phyloP scores from a whole-genome alignment of 1,140 invertebrate genomes.

The Nilaparvata lugens region DNA sequence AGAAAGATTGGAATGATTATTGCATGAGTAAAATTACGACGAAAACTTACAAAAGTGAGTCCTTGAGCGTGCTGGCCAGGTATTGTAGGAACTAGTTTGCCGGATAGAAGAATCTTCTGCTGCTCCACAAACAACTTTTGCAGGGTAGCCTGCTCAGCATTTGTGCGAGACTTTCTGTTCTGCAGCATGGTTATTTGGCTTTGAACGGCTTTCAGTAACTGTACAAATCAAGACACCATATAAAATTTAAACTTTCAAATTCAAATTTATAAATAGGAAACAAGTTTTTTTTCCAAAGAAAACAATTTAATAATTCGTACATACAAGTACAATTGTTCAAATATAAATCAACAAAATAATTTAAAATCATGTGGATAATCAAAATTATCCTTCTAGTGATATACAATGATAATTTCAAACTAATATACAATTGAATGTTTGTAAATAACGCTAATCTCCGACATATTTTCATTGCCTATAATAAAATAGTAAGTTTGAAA shows the following conservation, averaged over 20 bases:
- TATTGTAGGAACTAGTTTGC: slow-evolving; percentile 48
- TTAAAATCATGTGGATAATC: too few species aligned
- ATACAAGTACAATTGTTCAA: too few species aligned
- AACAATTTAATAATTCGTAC: background rate
- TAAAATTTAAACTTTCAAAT: background rate
- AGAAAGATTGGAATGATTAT: too few species aligned
- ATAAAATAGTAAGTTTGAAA: too few species aligned
- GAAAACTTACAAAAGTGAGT: slow-evolving; percentile 27
- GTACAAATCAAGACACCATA: slow-evolving; percentile 19
- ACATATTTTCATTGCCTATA: too few species aligned
- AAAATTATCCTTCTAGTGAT: too few species aligned
- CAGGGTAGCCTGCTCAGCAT: slow-evolving; percentile 39
- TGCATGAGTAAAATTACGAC: too few species aligned
- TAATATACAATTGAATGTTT: too few species aligned
- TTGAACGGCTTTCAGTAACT: slow-evolving; percentile 48
- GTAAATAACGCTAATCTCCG: too few species aligned
- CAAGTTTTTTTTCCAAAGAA: background rate
- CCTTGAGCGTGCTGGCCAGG: slow-evolving; percentile 33
- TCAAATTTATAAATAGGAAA: too few species aligned
- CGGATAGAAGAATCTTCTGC: slow-evolving; percentile 49
- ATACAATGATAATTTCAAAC: too few species aligned
- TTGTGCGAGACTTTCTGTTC: slow-evolving; percentile 36
- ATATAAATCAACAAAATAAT: too few species aligned
- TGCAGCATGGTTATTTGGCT: slow-evolving; percentile 47
- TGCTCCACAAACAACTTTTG: slow-evolving; percentile 48